Evolutionary conservation across 2,888 invertebrate species (phyloP).

Genomic region (Epinotia ramella): DNA sequence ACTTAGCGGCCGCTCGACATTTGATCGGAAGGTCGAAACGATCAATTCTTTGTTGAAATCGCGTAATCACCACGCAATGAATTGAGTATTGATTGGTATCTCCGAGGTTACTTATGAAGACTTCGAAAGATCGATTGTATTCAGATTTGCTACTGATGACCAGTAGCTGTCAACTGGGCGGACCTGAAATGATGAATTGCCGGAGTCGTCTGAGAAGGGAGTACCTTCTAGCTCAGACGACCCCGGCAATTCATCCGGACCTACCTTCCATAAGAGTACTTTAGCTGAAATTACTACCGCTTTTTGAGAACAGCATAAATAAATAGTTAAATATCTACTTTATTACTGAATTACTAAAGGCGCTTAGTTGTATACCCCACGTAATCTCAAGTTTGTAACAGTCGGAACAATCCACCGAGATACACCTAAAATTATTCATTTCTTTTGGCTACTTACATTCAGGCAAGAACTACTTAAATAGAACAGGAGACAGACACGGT

Average conservation of each 20-base stretch:
- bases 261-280: too few relatives aligned
- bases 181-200: not conserved
- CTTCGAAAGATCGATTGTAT: not conserved
- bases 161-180: not conserved
- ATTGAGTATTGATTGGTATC: conserved; percentile 20
- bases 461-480: not conserved
- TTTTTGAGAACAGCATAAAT: too few relatives aligned
- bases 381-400: too few relatives aligned
- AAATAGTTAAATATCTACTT: too few relatives aligned
- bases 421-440: not conserved
- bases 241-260: too few relatives aligned
- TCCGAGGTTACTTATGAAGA: not conserved
- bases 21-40: conserved; percentile 41
- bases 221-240: too few relatives aligned
- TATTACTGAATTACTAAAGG: too few relatives aligned
- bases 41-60: conserved; percentile 41
- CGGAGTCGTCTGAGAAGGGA: not conserved
- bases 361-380: too few relatives aligned
- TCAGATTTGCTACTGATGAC: not conserved
- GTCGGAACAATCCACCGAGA: too few relatives aligned
- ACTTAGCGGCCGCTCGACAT: conserved; percentile 30
- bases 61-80: conserved; percentile 30
- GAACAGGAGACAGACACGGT: not conserved
- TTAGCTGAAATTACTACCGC: too few relatives aligned
- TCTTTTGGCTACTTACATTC: too few relatives aligned